Evolutionary conservation across 2,113 vertebrate genomes (phyloP), one percentile per base, ranked within the genome.

Genomic region (Corynorhinus townsendii): DNA sequence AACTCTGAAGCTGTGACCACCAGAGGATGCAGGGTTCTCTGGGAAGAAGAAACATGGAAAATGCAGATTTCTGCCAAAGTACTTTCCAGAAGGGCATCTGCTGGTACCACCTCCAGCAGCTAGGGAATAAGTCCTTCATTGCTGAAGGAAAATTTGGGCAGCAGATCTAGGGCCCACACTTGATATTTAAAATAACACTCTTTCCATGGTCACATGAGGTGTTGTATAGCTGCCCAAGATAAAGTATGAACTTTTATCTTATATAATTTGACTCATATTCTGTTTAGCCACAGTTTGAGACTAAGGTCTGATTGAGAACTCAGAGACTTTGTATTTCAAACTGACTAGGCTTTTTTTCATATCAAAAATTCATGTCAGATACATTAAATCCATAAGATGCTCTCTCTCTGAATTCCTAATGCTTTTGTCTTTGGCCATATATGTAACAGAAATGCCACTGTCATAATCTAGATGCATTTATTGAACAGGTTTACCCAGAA

Each of bases 321-420:
- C 84, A 88, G 72, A 95, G 54, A 92, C 40, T 38, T 59, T 95
- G 33, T n/a, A 54, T 92, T 96, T 92, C 47, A 80, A 85, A 90
- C 59, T 92, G 89, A 85, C 26, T 66, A 40, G 56, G 16, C 19
- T 52, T n/a, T 62, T 19, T 24, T 62, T 86, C 26, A 71, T 79
- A 87, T 49, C 76, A 89, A 90, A 90, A 84, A 40, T 80, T 84
- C 17, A 76, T 62, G 15, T 71, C 84, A 91, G 38, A 93, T 89
- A 85, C 38, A 86, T 52, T 40, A 83, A 76, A 85, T 54, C 35
- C 11, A 24, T 68, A 77, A 68, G 30, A 40, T 24, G 10, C 2
- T 7, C 73, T 89, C 35, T 79, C 73, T 87, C 56, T 83, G 47
- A 90, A 54, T 90, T 38, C 49, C 40, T 82, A 76, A 66, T 56